Conservation (phyloP, 2,113 vertebrate genomes). For the Eurystomus gularis region DNA sequence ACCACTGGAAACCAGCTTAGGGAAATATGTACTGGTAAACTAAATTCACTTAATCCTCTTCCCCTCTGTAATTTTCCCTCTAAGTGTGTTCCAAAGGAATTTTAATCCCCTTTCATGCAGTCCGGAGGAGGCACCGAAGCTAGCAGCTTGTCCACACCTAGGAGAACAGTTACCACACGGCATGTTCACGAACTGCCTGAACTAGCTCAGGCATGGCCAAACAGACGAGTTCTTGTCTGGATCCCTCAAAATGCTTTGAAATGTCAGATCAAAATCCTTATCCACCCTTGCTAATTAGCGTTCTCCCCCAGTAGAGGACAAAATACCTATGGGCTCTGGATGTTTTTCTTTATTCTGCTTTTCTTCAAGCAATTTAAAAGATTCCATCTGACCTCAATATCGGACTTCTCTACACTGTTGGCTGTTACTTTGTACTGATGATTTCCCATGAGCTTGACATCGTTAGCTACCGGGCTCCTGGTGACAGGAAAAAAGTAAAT, state of each 20-base stretch:
- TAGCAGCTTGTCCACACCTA: not conserved
- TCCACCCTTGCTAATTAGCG: not conserved
- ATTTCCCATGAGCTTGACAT: not conserved
- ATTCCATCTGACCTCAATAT: not conserved
- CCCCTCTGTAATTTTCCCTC: conserved; percentile 8
- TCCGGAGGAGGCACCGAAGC: not conserved
- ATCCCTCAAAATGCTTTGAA: not conserved
- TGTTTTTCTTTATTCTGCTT: not conserved
- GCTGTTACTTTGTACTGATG: not conserved
- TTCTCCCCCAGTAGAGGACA: not conserved
- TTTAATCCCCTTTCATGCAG: conserved; percentile 25
- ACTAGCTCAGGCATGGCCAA: not conserved
- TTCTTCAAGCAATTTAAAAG: not conserved
- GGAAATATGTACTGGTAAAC: conserved; percentile 16
- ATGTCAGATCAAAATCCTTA: not conserved
- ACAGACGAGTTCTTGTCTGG: not conserved
- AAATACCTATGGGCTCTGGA: not conserved
- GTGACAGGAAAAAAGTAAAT: not conserved
- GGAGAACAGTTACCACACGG: not conserved
- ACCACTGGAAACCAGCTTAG: not conserved
- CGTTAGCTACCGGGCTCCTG: not conserved
- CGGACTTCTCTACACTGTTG: not conserved
- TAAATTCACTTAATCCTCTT: not conserved
- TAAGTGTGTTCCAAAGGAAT: conserved; percentile 6
- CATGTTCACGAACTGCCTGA: not conserved